These are phyloP conservation scores for Epinephelus moara DNA, from an alignment of 2,113 vertebrate genomes.

Conservation along the genomic window DNA sequence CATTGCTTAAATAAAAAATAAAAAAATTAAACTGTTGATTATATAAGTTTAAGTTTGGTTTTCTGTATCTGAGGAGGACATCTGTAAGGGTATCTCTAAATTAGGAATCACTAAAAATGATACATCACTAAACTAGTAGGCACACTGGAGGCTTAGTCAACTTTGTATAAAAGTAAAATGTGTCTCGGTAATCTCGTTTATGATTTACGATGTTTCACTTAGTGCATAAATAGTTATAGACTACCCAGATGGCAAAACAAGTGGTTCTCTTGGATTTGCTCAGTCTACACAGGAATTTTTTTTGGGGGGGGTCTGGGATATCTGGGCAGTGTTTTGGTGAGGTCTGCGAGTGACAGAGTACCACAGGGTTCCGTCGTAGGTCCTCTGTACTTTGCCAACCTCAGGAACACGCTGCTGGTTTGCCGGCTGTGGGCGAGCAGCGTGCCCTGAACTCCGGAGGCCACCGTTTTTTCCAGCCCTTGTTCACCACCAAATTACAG, in stretches of 20 bases:
- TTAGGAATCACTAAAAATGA: background rate
- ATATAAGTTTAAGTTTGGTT: background rate
- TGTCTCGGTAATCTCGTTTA: slow-evolving; percentile 21
- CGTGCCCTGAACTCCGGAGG: slow-evolving; percentile 64
- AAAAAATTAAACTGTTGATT: background rate
- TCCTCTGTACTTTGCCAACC: slow-evolving; percentile 79
- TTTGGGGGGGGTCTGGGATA: slow-evolving; percentile 17
- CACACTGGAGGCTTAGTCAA: background rate
- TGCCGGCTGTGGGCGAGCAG: slow-evolving; percentile 70
- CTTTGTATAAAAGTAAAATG: slow-evolving; percentile 3
- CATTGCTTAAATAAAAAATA: background rate
- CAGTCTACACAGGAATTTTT: slow-evolving; percentile 30
- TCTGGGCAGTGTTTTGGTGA: slow-evolving; percentile 58
- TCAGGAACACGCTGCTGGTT: slow-evolving; percentile 76
- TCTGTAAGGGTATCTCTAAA: background rate
- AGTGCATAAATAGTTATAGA: slow-evolving; percentile 54
- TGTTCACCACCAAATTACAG: slow-evolving; percentile 77
- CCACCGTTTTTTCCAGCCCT: slow-evolving; percentile 72
- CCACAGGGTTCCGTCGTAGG: slow-evolving; percentile 61
- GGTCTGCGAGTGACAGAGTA: slow-evolving; percentile 63
- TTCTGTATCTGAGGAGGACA: background rate
- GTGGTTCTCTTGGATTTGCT: slow-evolving; percentile 38
- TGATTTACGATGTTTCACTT: slow-evolving; percentile 36
- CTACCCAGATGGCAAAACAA: slow-evolving; percentile 56
- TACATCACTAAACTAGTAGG: background rate